A percentile compares a stretch with the other conserved stretches of the same genome.
Conservation (phyloP, 2,113 vertebrate genomes). For the Dascyllus trimaculatus region DNA sequence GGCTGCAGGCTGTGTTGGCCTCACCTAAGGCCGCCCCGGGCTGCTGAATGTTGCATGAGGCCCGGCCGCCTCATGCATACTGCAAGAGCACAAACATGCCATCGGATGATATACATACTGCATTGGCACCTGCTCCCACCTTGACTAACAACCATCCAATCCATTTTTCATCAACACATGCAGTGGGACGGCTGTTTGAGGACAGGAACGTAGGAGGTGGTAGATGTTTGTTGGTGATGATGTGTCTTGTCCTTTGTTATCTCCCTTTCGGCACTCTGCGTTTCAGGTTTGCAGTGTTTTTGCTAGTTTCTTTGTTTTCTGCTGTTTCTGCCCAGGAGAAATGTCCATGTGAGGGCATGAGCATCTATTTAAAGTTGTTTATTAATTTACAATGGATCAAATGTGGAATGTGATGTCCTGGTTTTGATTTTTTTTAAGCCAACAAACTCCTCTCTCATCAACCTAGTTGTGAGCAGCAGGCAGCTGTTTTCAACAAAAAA, state of each 20-base stretch:
- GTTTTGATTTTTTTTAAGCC: no score
- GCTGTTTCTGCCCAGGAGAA: neutral
- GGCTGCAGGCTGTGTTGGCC: slow-evolving; percentile 74
- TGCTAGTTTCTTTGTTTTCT: neutral
- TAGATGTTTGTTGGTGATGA: slow-evolving; percentile 1
- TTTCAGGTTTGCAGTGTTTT: neutral
- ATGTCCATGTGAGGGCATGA: neutral
- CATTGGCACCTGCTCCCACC: slow-evolving; percentile 85
- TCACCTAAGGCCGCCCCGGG: slow-evolving; percentile 82
- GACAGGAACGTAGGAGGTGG: slow-evolving; percentile 34
- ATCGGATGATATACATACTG: slow-evolving; percentile 69
- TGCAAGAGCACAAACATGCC: slow-evolving; percentile 87
- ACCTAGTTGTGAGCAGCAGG: no score
- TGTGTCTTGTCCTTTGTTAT: slow-evolving; percentile 12
- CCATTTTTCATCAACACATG: slow-evolving; percentile 88
- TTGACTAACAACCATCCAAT: slow-evolving; percentile 83
- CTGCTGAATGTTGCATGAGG: slow-evolving; percentile 86
- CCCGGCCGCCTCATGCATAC: slow-evolving; percentile 83
- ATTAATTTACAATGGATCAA: neutral
- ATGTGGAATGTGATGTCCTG: neutral
- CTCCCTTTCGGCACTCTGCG: neutral
- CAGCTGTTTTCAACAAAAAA: no score
- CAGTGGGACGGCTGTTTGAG: slow-evolving; percentile 47
- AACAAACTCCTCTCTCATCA: no score
- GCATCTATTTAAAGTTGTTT: neutral